A percentile compares a stretch with the other conserved stretches of the same genome.
phyloP scores from a whole-genome alignment of 1,140 invertebrate species.

The Conus ventricosus region DNA sequence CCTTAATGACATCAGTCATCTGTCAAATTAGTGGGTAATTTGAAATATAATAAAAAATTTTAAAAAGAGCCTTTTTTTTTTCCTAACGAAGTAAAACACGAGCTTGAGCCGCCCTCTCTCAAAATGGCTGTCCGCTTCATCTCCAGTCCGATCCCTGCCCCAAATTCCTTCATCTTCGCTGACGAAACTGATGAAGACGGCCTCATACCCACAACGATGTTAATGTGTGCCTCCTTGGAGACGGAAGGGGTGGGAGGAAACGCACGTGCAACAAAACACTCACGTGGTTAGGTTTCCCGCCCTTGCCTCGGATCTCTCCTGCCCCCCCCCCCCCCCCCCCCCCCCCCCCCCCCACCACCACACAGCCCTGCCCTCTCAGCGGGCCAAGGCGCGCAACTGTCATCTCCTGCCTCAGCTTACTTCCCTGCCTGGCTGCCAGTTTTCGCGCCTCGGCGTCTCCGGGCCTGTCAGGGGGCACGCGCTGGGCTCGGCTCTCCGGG shows the following conservation, averaged over 20 bases:
- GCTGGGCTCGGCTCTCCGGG: constrained; percentile 3
- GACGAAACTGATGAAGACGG: too few relatives aligned
- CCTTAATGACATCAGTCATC: too few relatives aligned
- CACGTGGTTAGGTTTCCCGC: not conserved
- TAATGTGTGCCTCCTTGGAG: not conserved
- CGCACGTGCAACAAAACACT: constrained; percentile 27
- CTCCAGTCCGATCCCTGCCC: too few relatives aligned
- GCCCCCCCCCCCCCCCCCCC: constrained; percentile 1
- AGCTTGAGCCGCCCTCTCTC: too few relatives aligned
- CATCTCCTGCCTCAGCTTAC: constrained; percentile 17
- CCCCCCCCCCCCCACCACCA: too few relatives aligned
- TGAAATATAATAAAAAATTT: too few relatives aligned
- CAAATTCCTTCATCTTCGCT: too few relatives aligned
- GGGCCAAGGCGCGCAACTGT: constrained; percentile 26
- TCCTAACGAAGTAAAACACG: too few relatives aligned
- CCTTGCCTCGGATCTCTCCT: not conserved
- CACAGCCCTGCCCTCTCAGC: not conserved
- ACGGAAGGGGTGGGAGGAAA: not conserved
- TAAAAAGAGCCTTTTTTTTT: too few relatives aligned
- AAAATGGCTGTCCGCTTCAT: too few relatives aligned
- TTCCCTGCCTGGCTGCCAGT: constrained; percentile 4
- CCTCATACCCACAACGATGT: not conserved
- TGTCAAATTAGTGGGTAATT: too few relatives aligned
- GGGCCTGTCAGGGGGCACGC: constrained; percentile 9
- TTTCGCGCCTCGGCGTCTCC: constrained; percentile 16